Base-by-base conservation (phyloP, 2,797 vertebrate species). In the Acanthurus tractus region DNA sequence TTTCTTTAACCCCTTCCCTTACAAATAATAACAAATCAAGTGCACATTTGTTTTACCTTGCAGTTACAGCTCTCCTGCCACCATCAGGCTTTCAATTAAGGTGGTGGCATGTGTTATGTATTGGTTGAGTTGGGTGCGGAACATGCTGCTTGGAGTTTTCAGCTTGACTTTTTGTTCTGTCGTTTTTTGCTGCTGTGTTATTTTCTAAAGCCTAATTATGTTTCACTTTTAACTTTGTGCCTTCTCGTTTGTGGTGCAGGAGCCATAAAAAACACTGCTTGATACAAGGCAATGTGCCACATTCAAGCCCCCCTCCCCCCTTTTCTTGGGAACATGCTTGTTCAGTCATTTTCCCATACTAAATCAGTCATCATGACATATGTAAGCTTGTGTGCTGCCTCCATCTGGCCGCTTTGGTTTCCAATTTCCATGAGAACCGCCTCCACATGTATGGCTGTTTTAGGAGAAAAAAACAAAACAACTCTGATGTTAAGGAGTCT, bases 21-120 rank as follows among this genome's bases (percentile, higher is more conserved):
- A 94, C 92, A 94, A 95, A 95, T 93, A 94, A 95, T 93, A 94
- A 94, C 95, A 96, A 94, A 95, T 95, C 94, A 95, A 94, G 93
- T 64, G 70, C 88, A 78, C 90, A 86, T 95, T 95, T 94, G 93
- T 95, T 95, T 94, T 89, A 81, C 86, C 86, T 86, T 82, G 61
- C 78, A 78, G 86, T 76, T 72, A 78, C 74, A 69, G 70, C 68
- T 82, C 68, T 79, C 53, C 86, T 74, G 79, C 78, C 70, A 74
- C 67, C 55, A 68, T 75, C 83, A 80, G 80, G 69, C 78, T 93
- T 95, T 94, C 86, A 93, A 87, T 93, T 92, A 92, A 88, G 81
- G 52, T 3, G 52, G 59, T 53, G 36, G 58, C 58, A 58, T 75
- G 65, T 71, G 83, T 77, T 64, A 50, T 20, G 52, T 61, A 62